Base-by-base conservation (phyloP, 1,140 invertebrate genomes). In the Druon quercuslanigerum region DNA sequence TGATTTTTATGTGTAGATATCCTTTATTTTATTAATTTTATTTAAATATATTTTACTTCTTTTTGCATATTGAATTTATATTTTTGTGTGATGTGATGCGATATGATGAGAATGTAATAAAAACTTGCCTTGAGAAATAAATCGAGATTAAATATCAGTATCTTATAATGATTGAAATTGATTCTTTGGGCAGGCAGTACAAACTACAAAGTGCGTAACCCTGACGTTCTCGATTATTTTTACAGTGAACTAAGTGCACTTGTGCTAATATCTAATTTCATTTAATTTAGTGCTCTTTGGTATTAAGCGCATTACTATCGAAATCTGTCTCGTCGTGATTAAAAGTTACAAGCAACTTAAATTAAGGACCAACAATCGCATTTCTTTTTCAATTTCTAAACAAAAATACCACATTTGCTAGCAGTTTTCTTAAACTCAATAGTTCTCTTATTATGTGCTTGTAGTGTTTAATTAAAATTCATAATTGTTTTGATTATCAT, bases 181-280 rank as follows among this genome's bases (percentile, higher is more conserved):
- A 40, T 66, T 66, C 40, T 14, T n/a, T 14, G 16, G 25, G 60
- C 14, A 16, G 14, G 16, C 25, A n/a, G 60, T 66, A 66, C 60
- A 66, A 66, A 66, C 60, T 66, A 33, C 60, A 66, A 66, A 66
- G 60, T 40, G 60, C 60, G 13, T 40, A 33, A 66, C 60, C 60
- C 60, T 66, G 25, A 25, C 56, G 25, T 40, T 25, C n/a, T 40
- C 40, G 60, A 46, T 66, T 66, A n/a, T 66, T 66, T 66, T 66
- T 46, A 40, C 13, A 66, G 33, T 66, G n/a, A 66, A 66, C 8
- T 40, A 33, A 66, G 20, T 56, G 8, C n/a, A 19, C 17, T 57
- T 57, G 20, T 57, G 19, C 2, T 19, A 57, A 66, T 46, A 46
- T 66, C 60, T 46, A 16, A 66, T 66, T 66, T 33, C 13, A 66